Evolutionary conservation across 2,888 invertebrate species (phyloP).

Genomic region (Steinernema carpocapsae): DNA sequence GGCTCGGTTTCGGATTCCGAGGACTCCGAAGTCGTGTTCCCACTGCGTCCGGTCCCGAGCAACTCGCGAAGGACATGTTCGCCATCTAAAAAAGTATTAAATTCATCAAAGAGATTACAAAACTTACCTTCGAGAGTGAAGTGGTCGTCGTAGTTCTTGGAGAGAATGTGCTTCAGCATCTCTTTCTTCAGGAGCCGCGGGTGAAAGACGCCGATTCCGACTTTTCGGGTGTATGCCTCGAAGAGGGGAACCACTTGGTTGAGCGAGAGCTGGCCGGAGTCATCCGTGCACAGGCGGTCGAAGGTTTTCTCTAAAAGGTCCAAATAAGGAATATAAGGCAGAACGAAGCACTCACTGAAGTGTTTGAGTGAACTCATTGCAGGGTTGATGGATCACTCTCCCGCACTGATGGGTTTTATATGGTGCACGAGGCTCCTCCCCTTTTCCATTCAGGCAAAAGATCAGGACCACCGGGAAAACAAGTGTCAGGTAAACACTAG

Average conservation of each 20-base stretch:
- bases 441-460: neutral
- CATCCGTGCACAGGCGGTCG: conserved; percentile 5
- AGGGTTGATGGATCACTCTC: neutral
- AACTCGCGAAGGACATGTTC: conserved; percentile 17
- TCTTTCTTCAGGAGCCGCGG: neutral
- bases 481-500: neutral
- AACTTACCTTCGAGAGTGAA: conserved; percentile 9
- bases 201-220: conserved; percentile 22
- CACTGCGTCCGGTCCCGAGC: neutral
- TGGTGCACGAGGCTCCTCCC: neutral
- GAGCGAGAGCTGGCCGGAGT: neutral
- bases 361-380: neutral
- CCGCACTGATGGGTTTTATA: neutral
- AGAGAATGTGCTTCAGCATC: conserved; percentile 16
- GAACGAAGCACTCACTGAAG: neutral
- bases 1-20: conserved; percentile 8
- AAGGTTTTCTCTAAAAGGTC: neutral
- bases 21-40: neutral
- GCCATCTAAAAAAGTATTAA: neutral
- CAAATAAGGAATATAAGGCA: neutral
- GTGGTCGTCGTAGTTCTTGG: conserved; percentile 28
- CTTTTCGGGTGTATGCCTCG: neutral
- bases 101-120: neutral
- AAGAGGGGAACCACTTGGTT: neutral
- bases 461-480: neutral